Evolutionary conservation across 2,113 vertebrate species (phyloP).

Genomic region (Lepus timidus): DNA sequence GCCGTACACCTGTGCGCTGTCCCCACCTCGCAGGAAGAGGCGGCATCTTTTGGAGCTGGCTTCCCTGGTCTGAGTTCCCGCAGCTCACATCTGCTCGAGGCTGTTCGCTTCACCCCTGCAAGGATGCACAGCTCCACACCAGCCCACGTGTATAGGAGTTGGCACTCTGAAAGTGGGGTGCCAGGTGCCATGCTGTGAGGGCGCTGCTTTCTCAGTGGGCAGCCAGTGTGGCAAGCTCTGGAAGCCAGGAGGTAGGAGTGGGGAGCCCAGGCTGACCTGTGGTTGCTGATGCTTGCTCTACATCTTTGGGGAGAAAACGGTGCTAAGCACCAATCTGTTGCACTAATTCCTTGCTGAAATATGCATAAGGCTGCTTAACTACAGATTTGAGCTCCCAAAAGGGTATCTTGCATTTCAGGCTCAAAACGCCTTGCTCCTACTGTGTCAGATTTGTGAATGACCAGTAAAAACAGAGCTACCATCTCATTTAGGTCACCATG

Average conservation of each 20-base stretch:
- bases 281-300: not conserved
- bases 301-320: not conserved
- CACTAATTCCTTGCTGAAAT: slow-evolving; percentile 68
- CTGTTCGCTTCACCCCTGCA: not conserved
- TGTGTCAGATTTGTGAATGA: slow-evolving; percentile 40
- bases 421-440: slow-evolving; percentile 42
- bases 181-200: fast-evolving
- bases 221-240: not conserved
- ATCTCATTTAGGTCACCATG: not conserved
- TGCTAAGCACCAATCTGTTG: slow-evolving; percentile 46
- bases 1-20: not conserved
- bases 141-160: not conserved
- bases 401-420: not conserved
- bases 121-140: not conserved
- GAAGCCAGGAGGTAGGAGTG: not conserved
- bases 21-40: not conserved
- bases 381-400: slow-evolving; percentile 46
- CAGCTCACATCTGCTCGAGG: not conserved
- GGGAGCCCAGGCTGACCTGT: not conserved
- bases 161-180: not conserved
- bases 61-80: not conserved
- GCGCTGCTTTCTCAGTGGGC: not conserved
- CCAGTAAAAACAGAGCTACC: slow-evolving; percentile 37
- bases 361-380: slow-evolving; percentile 64
- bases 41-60: not conserved